phyloP scores from a whole-genome alignment of 2,797 vertebrate species.

The Diplodus puntazzo region DNA sequence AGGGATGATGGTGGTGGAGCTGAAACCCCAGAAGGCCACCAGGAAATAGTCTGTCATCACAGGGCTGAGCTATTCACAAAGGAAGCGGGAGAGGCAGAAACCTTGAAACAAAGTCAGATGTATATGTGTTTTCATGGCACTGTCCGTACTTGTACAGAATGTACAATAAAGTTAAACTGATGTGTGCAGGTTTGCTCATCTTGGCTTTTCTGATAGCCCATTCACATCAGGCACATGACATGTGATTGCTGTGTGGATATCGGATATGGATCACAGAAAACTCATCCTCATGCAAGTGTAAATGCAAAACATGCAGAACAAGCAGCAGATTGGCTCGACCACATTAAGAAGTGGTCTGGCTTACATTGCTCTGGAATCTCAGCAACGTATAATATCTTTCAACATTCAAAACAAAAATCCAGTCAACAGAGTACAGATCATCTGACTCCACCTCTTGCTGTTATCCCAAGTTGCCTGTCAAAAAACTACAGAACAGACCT shows the following conservation, averaged over 20 bases:
- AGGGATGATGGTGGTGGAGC: constrained; percentile 55
- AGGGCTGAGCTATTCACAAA: constrained; percentile 35
- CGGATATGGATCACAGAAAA: too few species aligned
- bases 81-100: constrained; percentile 52
- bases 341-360: neutral
- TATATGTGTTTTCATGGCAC: neutral
- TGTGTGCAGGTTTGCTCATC: neutral
- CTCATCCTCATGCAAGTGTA: too few species aligned
- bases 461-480: too few species aligned
- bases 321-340: neutral
- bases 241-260: too few species aligned
- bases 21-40: constrained; percentile 65
- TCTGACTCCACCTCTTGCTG: too few species aligned
- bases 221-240: too few species aligned
- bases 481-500: too few species aligned
- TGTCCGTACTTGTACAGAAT: neutral
- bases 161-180: neutral
- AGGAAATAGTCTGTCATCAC: constrained; percentile 55
- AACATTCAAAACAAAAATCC: neutral
- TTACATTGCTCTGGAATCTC: neutral
- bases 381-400: too few species aligned
- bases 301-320: too few species aligned
- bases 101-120: constrained; percentile 27
- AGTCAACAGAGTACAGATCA: neutral
- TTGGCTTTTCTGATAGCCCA: neutral